Evolutionary conservation across 2,888 invertebrate species (phyloP), one percentile per base, ranked within the genome.

Genomic region (Itoplectis maculator): DNA sequence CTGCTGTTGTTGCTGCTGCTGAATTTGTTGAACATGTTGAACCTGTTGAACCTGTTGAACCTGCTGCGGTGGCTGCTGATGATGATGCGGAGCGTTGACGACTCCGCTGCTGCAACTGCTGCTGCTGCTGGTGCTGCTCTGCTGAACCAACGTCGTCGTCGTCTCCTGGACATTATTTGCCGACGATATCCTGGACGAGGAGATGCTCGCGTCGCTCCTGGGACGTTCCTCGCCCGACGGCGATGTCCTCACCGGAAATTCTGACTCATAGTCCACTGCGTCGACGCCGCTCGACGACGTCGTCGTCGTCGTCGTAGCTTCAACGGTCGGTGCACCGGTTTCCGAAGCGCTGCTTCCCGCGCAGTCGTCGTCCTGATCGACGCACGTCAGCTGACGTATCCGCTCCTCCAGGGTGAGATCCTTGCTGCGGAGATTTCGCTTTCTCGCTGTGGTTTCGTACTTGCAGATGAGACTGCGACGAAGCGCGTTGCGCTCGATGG

Each of bases 331-430:
- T 61, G 35, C 82, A 74, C 61, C 85, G 2, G 83, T 86, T 29
- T 84, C 84, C 15, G 87, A 87, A 2, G 87, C 86, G 18, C 86
- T 86, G 61, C 83, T 84, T n/a, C 87, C 85, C 0, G 87, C 88
- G 18, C 89, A 89, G 11, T 89, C 95, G 63, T 97, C 97, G 82
- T 97, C 97, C 49, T 97, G 96, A 91, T 97, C 96, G 3, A 92
- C 90, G 90, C 97, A 97, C 0, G 98, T 98, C 66, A 98, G 93
- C 90, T 96, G 96, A 63, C 97, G 96, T 85, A 98, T 97, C 83
- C 97, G 95, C 89, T 98, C 98, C 77, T 97, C 97, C 49, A 98
- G 93, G 0, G 97, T 97, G 72, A 97, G 96, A 86, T 97, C 97
- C 90, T 95, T 94, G 85, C 93, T 93, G 74, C 93, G 92, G 69